Percentiles rank a stretch among this genome's conserved stretches.
Evolutionary conservation across 2,888 invertebrate genomes (phyloP).

Genomic region (Apocheima hispidaria): DNA sequence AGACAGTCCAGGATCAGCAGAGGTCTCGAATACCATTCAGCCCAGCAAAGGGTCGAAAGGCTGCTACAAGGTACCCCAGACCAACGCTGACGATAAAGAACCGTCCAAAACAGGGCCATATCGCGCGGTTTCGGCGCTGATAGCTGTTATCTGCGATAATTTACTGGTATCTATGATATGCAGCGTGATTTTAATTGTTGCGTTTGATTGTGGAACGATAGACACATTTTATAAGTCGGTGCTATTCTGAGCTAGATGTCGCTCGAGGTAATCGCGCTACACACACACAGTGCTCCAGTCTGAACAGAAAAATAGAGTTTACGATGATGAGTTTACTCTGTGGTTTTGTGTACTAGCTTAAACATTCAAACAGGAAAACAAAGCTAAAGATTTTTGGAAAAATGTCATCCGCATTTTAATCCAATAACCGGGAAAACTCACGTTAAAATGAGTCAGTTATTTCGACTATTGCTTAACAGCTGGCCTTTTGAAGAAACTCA

Average conservation of each 20-base stretch:
- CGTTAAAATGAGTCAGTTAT: too few relatives aligned
- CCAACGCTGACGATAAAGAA: constrained; percentile 80
- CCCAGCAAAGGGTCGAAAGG: constrained; percentile 66
- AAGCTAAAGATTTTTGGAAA: too few relatives aligned
- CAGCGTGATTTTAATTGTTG: constrained; percentile 52
- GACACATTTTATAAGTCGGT: constrained; percentile 5
- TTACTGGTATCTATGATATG: constrained; percentile 50
- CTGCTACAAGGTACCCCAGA: constrained; percentile 80
- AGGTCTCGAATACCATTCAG: constrained; percentile 86
- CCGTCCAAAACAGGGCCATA: constrained; percentile 69
- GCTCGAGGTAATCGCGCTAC: neutral
- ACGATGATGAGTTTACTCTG: neutral
- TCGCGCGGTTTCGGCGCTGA: constrained; percentile 46
- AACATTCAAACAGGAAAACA: too few relatives aligned
- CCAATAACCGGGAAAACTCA: too few relatives aligned
- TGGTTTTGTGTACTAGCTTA: neutral
- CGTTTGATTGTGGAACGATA: constrained; percentile 30
- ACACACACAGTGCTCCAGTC: neutral
- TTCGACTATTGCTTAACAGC: too few relatives aligned
- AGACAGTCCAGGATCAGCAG: constrained; percentile 80
- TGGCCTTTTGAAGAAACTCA: too few relatives aligned
- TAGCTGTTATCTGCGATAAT: constrained; percentile 71
- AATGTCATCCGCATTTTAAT: too few relatives aligned
- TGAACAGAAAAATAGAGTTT: neutral
- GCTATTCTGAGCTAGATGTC: neutral